Conservation (phyloP, 1,140 invertebrate genomes). For the Lordiphosa clarofinis region DNA sequence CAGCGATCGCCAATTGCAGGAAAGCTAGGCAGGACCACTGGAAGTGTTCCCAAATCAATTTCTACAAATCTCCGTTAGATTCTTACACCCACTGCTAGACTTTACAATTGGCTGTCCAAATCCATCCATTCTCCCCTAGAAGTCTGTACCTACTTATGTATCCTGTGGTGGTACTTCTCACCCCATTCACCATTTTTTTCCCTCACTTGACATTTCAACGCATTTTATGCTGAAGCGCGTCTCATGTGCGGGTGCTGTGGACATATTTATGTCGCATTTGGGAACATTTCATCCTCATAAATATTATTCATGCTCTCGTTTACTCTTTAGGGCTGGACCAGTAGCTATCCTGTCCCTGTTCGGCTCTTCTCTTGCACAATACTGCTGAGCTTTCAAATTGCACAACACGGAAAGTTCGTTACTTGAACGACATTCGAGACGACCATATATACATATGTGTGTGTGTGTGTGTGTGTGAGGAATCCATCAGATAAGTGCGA, state of each 20-base stretch:
- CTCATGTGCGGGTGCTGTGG: slow-evolving; percentile 74
- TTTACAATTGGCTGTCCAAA: too few species aligned
- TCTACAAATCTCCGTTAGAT: too few species aligned
- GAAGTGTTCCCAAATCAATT: too few species aligned
- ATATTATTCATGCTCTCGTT: slow-evolving; percentile 78
- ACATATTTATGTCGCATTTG: slow-evolving; percentile 79
- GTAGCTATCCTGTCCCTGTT: slow-evolving; percentile 2
- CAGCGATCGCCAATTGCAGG: too few species aligned
- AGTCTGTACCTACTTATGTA: background rate
- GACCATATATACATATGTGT: slow-evolving; percentile 29
- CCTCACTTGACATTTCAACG: slow-evolving; percentile 46
- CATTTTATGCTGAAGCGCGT: slow-evolving; percentile 63
- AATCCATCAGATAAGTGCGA: slow-evolving; percentile 70
- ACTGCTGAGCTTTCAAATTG: slow-evolving; percentile 68
- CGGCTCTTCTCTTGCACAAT: slow-evolving; percentile 14
- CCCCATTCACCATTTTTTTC: slow-evolving; percentile 2
- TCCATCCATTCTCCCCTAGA: too few species aligned
- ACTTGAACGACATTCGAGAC: slow-evolving; percentile 58
- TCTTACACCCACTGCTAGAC: too few species aligned
- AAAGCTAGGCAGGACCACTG: too few species aligned
- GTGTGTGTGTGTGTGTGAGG: slow-evolving; percentile 12
- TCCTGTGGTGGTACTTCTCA: slow-evolving; percentile 11
- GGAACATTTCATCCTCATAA: slow-evolving; percentile 79
- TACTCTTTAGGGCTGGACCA: slow-evolving; percentile 36
- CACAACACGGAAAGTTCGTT: slow-evolving; percentile 58